Evolutionary conservation across 2,888 invertebrate genomes (phyloP), one percentile per base, ranked within the genome.

Genomic region (Caenorhabditis sp.): DNA sequence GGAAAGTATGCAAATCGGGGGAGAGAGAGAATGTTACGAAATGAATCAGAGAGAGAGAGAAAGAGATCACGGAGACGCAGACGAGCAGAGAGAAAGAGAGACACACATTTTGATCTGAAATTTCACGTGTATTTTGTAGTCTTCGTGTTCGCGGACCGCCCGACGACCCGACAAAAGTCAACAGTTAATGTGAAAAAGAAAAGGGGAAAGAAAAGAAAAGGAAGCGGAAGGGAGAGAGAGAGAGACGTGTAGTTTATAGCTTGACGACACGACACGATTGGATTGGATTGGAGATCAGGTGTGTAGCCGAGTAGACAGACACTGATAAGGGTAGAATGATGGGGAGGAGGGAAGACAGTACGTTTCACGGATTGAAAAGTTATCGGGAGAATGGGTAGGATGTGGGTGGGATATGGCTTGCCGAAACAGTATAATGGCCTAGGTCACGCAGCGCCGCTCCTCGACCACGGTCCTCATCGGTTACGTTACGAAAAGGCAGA

Each of bases 51-150:
- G n/a, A n/a, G n/a, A n/a, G n/a, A n/a, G n/a, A n/a, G n/a, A n/a
- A n/a, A n/a, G n/a, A n/a, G n/a, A n/a, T n/a, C n/a, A n/a, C n/a
- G n/a, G n/a, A n/a, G n/a, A n/a, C n/a, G n/a, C n/a, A n/a, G n/a
- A n/a, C n/a, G n/a, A n/a, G n/a, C n/a, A n/a, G 40, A 13, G 40
- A 13, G 13, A 13, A 13, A 2, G 18, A n/a, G 18, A 18, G 47
- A 47, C 37, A 13, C 11, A 68, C 67, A 68, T 68, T 68, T 68
- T 68, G 68, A 55, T 56, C 68, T 55, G 20, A 13, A 37, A 51
- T 18, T n/a, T 3, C 68, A 56, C 56, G 56, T 58, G 68, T 68
- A 68, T 56, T 68, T 60, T 60, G 69, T 69, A 69, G 69, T 50
- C 37, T 24, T 22, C 24, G 28, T 18, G 15, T 32, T 56, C 32